Evolutionary conservation across 2,113 vertebrate species (phyloP).

Genomic region (Sceloporus tristichus): DNA sequence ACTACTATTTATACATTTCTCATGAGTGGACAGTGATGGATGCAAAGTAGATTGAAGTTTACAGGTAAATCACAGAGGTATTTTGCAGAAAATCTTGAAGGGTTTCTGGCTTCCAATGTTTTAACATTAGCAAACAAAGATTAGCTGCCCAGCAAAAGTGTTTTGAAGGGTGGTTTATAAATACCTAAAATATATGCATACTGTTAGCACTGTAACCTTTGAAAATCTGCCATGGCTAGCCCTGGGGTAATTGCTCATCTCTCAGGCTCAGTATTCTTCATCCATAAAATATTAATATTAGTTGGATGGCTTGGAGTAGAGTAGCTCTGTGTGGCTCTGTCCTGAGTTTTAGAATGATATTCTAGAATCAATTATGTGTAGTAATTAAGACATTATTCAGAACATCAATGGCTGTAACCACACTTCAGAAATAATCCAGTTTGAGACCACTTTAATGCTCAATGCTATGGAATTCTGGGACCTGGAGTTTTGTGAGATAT

Average conservation of each 20-base stretch:
- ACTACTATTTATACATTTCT: not conserved
- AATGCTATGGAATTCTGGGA: no score
- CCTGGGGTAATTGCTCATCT: not conserved
- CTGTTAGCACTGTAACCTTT: not conserved
- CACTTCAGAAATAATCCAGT: no score
- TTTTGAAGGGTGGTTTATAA: not conserved
- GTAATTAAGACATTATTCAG: not conserved
- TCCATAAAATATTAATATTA: not conserved
- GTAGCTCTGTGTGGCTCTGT: not conserved
- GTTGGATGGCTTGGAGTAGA: not conserved
- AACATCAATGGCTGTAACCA: no score
- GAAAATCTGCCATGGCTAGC: not conserved
- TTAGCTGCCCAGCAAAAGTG: not conserved
- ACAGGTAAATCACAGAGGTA: not conserved
- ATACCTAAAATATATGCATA: not conserved
- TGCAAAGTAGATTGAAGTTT: not conserved
- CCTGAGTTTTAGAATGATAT: not conserved
- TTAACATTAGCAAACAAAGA: not conserved
- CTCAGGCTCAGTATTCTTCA: not conserved
- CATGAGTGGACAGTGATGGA: not conserved
- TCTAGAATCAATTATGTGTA: not conserved
- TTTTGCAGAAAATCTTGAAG: not conserved
- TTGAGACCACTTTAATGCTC: no score
- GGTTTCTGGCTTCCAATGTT: not conserved
- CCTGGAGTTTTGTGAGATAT: no score